A percentile compares a stretch with the other conserved stretches of the same genome.
phyloP scores from a whole-genome alignment of 2,888 invertebrate species.

The Ochropleura leucogaster region DNA sequence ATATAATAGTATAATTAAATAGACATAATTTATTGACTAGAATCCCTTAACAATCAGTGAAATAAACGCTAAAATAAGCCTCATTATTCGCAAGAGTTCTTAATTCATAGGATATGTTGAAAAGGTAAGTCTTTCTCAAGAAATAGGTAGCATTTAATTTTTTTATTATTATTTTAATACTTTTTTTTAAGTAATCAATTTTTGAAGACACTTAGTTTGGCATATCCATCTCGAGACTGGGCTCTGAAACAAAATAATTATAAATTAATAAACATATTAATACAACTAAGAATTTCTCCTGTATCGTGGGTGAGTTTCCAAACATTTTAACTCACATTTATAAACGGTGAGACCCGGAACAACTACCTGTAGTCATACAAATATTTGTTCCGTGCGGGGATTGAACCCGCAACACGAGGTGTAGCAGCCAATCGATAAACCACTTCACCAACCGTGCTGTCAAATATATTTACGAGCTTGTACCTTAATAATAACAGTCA shows the following conservation, averaged over 20 bases:
- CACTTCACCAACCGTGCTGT: too few relatives aligned
- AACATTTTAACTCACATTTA: too few relatives aligned
- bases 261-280: not conserved
- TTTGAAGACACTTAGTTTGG: slow-evolving; percentile 74
- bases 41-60: slow-evolving; percentile 52
- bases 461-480: not conserved
- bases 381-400: too few relatives aligned
- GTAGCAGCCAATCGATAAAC: too few relatives aligned
- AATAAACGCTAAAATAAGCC: slow-evolving; percentile 78
- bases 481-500: not conserved
- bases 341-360: too few relatives aligned
- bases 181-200: slow-evolving; percentile 57
- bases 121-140: slow-evolving; percentile 74
- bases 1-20: slow-evolving; percentile 18
- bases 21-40: slow-evolving; percentile 57
- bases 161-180: slow-evolving; percentile 33
- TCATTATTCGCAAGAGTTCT: slow-evolving; percentile 73
- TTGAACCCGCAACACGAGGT: too few relatives aligned
- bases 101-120: slow-evolving; percentile 80
- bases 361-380: too few relatives aligned
- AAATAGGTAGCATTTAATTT: slow-evolving; percentile 60
- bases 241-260: slow-evolving; percentile 75
- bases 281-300: too few relatives aligned
- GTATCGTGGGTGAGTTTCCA: too few relatives aligned
- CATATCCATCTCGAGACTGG: slow-evolving; percentile 76